Base-by-base conservation (phyloP, 2,888 invertebrate species). In the Patella caerulea region DNA sequence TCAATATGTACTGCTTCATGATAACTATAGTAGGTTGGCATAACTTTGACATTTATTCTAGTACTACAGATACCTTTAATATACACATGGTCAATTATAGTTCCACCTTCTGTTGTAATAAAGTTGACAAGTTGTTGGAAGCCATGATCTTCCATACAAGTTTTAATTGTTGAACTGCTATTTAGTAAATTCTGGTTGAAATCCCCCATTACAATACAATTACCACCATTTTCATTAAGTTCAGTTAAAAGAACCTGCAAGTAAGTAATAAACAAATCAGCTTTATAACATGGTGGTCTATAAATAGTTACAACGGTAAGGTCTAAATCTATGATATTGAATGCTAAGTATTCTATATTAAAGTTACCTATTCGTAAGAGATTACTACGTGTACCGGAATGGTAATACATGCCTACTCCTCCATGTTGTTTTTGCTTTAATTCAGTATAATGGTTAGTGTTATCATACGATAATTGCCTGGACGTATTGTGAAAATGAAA, bases 51-150 rank as follows among this genome's bases (percentile, higher is more conserved):
- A 29, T 53, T 5, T n/a, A 79, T 56, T 17, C 56, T 14, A 17
- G 14, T 19, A 15, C n/a, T 19, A 52, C 15, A 9, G 53, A 73
- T 53, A 15, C 78, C 75, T 80, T 76, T 80, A 9, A 59, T 54
- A 71, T 77, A 80, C 34, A 80, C 77, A 78, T 80, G 79, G 55
- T 80, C 79, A 17, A 80, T 75, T 34, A 77, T 59, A 34, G 79
- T 75, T 70, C 75, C 75, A 52, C 70, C 65, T 75, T 78, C 78
- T 72, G 79, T 80, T 24, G 79, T 80, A 70, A 54, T n/a, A 24
- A 65, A 15, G n/a, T 54, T 7, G 14, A 80, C 75, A 56, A n/a
- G 56, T 54, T 80, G 79, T 24, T 11, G 29, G 29, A 72, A 79
- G 17, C 77, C 79, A 5, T 19, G 54, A 15, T 45, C 45, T 34